phyloP scores from a whole-genome alignment of 2,113 vertebrate genomes.

The Larimichthys polyactis region DNA sequence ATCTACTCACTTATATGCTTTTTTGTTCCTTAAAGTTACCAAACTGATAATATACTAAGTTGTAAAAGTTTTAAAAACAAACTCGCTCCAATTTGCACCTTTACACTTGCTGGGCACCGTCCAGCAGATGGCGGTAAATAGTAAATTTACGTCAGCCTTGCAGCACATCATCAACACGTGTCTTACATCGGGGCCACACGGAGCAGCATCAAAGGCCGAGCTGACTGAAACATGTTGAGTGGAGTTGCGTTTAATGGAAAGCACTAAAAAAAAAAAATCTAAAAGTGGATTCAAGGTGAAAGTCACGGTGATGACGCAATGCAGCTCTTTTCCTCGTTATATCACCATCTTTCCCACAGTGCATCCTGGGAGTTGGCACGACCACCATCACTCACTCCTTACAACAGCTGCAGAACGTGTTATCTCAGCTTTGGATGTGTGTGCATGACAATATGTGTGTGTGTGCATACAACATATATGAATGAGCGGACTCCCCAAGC shows the following conservation, averaged over 20 bases:
- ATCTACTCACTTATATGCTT: not conserved
- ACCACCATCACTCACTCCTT: conserved; percentile 30
- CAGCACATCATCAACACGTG: not conserved
- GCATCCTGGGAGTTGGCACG: conserved; percentile 31
- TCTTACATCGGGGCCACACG: conserved; percentile 4
- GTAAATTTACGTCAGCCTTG: not conserved
- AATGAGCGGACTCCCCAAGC: not conserved
- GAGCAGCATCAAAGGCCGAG: conserved; percentile 13
- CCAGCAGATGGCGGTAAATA: conserved; percentile 60
- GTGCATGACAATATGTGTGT: conserved; percentile 9
- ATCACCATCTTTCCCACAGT: conserved; percentile 44
- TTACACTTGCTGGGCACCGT: conserved; percentile 6
- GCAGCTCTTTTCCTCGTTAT: not conserved
- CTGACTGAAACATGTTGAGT: conserved; percentile 6
- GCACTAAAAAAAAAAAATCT: conserved; percentile 8
- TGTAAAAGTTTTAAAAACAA: not conserved
- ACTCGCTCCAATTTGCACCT: not conserved
- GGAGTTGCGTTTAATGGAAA: conserved; percentile 1
- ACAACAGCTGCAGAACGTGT: conserved; percentile 63
- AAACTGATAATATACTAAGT: not conserved
- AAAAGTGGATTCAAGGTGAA: conserved; percentile 17
- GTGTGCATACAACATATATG: not conserved
- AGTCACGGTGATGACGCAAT: conserved; percentile 38
- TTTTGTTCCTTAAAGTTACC: not conserved
- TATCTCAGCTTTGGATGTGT: conserved; percentile 23